Conservation (phyloP, 1,140 invertebrate genomes). For the Caligus rogercresseyi region DNA sequence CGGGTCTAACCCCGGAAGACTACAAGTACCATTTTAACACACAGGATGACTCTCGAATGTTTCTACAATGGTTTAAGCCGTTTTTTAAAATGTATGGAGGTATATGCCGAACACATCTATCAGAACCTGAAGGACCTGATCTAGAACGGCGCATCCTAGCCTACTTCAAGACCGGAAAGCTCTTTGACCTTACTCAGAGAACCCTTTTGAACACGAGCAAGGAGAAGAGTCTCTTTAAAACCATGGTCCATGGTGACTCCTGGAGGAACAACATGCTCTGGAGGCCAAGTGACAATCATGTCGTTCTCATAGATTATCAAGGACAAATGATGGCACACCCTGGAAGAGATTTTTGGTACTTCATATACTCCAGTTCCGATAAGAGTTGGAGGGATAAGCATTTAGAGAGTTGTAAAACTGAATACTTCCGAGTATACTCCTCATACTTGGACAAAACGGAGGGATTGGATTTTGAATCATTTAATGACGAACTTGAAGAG, state of each 20-base stretch:
- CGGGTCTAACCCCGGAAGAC: neutral
- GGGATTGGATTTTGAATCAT: neutral
- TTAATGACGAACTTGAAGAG: neutral
- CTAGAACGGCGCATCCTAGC: neutral
- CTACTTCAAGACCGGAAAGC: neutral
- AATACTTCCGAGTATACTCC: neutral
- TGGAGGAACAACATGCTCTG: neutral
- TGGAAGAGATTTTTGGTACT: neutral
- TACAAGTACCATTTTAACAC: neutral
- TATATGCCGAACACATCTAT: neutral
- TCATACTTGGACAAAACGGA: neutral
- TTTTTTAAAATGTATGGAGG: neutral
- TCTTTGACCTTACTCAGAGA: neutral
- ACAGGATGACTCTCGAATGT: neutral
- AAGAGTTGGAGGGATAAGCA: neutral
- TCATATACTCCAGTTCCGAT: neutral
- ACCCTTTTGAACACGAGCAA: neutral
- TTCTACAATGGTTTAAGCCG: neutral
- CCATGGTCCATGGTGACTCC: neutral
- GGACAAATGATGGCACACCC: neutral
- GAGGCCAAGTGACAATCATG: neutral
- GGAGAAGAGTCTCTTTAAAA: neutral
- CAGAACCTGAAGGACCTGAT: neutral
- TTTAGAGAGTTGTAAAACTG: neutral
- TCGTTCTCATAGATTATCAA: neutral